Percentiles rank a stretch among this genome's conserved stretches.
Conservation (phyloP, 64 coral and sea anemone species). For the Actinia tenebrosa region DNA sequence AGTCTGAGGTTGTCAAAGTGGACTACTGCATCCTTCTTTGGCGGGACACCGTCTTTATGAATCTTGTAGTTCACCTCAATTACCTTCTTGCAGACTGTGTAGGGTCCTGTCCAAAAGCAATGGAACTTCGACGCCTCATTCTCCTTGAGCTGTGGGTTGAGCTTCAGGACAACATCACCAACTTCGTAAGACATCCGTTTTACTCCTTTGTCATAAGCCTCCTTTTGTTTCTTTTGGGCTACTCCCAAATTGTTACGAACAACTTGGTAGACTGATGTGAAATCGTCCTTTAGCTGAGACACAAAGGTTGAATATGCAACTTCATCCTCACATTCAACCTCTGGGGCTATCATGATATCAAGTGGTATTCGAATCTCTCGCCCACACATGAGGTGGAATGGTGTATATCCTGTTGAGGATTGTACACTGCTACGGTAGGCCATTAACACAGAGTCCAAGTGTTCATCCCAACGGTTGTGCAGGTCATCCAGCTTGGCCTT, state of each 20-base stretch:
- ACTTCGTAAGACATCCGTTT: conserved; percentile 14
- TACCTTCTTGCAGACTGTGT: conserved; percentile 5
- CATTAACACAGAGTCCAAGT: conserved; percentile 38
- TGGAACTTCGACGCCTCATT: background rate
- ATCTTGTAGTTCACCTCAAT: conserved; percentile 53
- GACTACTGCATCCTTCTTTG: background rate
- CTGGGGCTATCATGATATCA: conserved; percentile 42
- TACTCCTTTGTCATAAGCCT: conserved; percentile 35
- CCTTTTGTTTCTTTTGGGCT: conserved; percentile 40
- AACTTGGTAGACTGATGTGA: background rate
- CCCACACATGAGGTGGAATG: conserved; percentile 36
- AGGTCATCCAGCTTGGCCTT: conserved; percentile 37
- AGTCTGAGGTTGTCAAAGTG: conserved; percentile 38
- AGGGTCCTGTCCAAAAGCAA: conserved; percentile 20
- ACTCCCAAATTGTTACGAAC: conserved; percentile 30
- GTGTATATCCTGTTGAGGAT: conserved; percentile 27
- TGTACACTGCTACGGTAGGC: conserved; percentile 46
- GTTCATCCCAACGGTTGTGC: conserved; percentile 32
- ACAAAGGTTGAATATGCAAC: background rate
- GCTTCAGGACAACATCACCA: conserved; percentile 28
- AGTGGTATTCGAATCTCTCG: conserved; percentile 43
- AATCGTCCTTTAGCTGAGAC: background rate
- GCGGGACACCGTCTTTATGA: conserved; percentile 15
- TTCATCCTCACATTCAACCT: background rate
- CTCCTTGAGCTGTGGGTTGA: background rate